phyloP scores from a whole-genome alignment of 2,113 vertebrate genomes.

The Pelodiscus sinensis region DNA sequence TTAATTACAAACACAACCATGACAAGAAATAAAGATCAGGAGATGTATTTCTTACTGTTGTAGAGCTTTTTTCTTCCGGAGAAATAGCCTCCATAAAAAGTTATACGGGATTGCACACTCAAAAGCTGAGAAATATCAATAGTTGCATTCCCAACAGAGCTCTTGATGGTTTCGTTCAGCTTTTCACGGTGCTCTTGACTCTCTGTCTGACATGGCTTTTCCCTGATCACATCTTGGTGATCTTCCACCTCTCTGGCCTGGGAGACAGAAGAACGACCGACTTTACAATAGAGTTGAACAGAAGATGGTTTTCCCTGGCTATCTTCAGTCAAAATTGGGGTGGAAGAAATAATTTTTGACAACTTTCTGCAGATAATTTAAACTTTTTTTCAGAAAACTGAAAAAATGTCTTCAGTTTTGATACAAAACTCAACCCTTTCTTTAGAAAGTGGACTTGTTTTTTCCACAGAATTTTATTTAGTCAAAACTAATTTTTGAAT shows the following conservation, averaged over 20 bases:
- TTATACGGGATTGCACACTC: conserved; percentile 36
- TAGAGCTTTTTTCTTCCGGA: conserved; percentile 47
- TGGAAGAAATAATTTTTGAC: neutral
- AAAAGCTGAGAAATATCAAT: conserved; percentile 31
- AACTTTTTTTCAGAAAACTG: neutral
- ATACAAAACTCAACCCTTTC: neutral
- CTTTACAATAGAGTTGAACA: neutral
- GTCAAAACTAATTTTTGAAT: neutral
- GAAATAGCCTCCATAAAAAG: conserved; percentile 46
- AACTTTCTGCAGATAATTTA: neutral
- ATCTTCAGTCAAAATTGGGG: neutral
- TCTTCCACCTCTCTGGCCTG: conserved; percentile 7
- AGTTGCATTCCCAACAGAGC: conserved; percentile 1
- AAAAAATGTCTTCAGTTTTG: neutral
- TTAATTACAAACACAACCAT: neutral
- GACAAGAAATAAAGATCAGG: neutral
- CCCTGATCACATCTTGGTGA: neutral
- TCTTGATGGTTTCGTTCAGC: neutral
- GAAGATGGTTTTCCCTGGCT: neutral
- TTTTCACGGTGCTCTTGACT: neutral
- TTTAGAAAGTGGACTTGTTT: neutral
- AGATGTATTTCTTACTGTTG: neutral
- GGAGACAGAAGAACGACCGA: conserved; percentile 19
- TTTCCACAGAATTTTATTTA: neutral
- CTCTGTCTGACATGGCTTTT: neutral